Evolutionary conservation across 2,113 vertebrate genomes (phyloP).

Genomic region (Sturnus vulgaris): DNA sequence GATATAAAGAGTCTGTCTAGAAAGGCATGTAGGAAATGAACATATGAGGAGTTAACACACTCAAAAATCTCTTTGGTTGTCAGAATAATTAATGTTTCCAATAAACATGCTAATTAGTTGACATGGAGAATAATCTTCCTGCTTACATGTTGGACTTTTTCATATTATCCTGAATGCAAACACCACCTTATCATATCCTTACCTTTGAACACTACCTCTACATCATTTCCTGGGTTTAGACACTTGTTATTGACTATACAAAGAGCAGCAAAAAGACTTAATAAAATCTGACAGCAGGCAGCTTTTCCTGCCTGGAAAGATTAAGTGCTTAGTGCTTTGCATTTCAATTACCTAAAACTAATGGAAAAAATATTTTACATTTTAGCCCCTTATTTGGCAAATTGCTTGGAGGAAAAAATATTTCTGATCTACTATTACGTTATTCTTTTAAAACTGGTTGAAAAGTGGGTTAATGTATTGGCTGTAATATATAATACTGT

Average conservation of each 20-base stretch:
- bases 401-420: slow-evolving; percentile 56
- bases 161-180: slow-evolving; percentile 74
- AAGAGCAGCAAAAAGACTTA: slow-evolving; percentile 75
- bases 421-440: slow-evolving; percentile 47
- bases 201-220: slow-evolving; percentile 69
- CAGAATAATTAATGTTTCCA: slow-evolving; percentile 75
- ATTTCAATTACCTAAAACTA: slow-evolving; percentile 82
- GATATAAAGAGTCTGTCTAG: not conserved
- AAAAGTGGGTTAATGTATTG: slow-evolving; percentile 58
- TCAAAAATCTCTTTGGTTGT: slow-evolving; percentile 65
- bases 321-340: slow-evolving; percentile 76
- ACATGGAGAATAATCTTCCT: slow-evolving; percentile 71
- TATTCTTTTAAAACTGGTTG: slow-evolving; percentile 65
- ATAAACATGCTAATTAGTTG: slow-evolving; percentile 82
- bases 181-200: slow-evolving; percentile 73
- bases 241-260: slow-evolving; percentile 75
- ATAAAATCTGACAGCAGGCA: slow-evolving; percentile 82
- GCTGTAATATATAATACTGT: not conserved
- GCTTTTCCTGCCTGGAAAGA: slow-evolving; percentile 75
- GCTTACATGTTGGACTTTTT: slow-evolving; percentile 57
- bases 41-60: slow-evolving; percentile 57
- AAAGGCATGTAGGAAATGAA: slow-evolving; percentile 1
- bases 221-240: slow-evolving; percentile 75
- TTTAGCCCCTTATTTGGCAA: slow-evolving; percentile 69
- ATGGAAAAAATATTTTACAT: slow-evolving; percentile 80